Conservation (phyloP, 92 coral and sea anemone genomes). For the Bergia sp. region DNA sequence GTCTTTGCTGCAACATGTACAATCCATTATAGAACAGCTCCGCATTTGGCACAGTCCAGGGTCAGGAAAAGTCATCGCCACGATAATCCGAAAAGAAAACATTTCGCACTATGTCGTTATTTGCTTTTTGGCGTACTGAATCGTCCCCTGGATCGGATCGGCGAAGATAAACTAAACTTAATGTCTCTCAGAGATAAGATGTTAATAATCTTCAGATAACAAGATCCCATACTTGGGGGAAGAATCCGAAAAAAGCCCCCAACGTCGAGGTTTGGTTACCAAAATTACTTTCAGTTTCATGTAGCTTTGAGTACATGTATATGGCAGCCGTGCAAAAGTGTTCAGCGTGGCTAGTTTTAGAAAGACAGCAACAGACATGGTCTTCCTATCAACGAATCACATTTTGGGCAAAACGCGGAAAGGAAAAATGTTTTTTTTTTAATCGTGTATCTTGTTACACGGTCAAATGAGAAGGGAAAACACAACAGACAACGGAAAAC, state of each 20-base stretch:
- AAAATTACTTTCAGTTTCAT: not conserved
- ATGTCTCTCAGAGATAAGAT: too few species aligned
- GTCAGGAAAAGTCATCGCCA: too few species aligned
- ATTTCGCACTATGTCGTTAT: too few species aligned
- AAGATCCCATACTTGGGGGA: not conserved
- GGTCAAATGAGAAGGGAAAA: not conserved
- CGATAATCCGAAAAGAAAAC: too few species aligned
- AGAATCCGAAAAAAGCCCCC: not conserved
- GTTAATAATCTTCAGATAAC: not conserved
- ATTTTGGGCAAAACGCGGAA: not conserved
- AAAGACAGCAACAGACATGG: not conserved
- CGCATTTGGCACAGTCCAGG: too few species aligned
- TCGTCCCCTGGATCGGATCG: too few species aligned
- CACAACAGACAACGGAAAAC: not conserved
- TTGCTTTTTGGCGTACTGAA: too few species aligned
- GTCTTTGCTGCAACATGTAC: too few species aligned
- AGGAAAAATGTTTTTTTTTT: not conserved
- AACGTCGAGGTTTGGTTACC: not conserved
- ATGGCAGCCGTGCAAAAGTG: not conserved
- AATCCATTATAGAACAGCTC: too few species aligned
- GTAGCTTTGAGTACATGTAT: too few species aligned
- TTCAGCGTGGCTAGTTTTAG: too few species aligned
- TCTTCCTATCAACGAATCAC: not conserved
- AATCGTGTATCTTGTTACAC: not conserved
- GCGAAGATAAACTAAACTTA: too few species aligned